Evolutionary conservation across 92 coral and sea anemone species (phyloP), one percentile per base, ranked within the genome.

Genomic region (Porites rus): DNA sequence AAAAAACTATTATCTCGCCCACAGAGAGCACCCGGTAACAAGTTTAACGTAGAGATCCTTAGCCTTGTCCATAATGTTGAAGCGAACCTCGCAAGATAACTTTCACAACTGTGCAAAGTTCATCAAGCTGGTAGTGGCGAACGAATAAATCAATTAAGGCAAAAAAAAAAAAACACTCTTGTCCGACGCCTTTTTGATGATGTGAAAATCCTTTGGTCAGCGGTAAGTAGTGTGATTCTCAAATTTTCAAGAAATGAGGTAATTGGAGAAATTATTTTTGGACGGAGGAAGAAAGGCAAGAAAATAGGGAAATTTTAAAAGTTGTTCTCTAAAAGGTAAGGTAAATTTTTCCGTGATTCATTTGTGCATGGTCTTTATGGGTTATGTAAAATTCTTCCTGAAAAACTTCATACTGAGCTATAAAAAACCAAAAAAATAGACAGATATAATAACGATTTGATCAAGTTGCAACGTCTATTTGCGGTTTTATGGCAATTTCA

Each of bases 191-290:
- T 31, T 62, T 78, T 78, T 64, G 11, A 9, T 64, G 13, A 51
- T 17, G 51, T 80, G 76, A 69, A 68, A 6, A 38, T 56, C 56
- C 43, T 52, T 18, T 28, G 81, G 88, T 65, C 88, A 85, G 88
- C 88, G 88, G 88, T 65, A 43, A 38, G 20, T 52, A 74, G 53
- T 54, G 67, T 85, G 81, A 65, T 76, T 83, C 87, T 22, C 79
- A 66, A 71, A 85, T 85, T 61, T n/a, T 85, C 79, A 53, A n/a
- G 65, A 25, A 64, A 85, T 85, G 88, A 85, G 81, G 83, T 85
- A 85, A 85, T 85, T 52, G 68, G 64, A 16, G n/a, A 9, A 10
- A 85, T 85, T 85, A 65, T 54, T 76, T 76, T 76, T 85, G 88
- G 67, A 65, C 88, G 58, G 51, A 8, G 76, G 31, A 63, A 50